These are phyloP conservation scores for Agapornis roseicollis DNA, from an alignment of 2,113 vertebrate genomes.

Conservation along the genomic window DNA sequence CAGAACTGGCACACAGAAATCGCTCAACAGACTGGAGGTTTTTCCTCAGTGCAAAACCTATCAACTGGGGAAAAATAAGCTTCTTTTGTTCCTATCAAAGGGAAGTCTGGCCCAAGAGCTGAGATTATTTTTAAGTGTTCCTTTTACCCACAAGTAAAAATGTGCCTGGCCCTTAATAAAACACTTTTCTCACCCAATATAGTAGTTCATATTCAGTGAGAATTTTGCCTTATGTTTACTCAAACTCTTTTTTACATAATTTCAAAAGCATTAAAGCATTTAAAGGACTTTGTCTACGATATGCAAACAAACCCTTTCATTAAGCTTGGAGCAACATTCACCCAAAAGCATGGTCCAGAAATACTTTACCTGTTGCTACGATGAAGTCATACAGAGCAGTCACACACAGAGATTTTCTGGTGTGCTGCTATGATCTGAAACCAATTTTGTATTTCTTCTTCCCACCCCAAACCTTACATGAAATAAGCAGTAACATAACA, in stretches of 20 bases:
- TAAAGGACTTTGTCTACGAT: neutral
- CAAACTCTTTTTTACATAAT: neutral
- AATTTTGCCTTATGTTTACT: slow-evolving; percentile 14
- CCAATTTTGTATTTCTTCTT: neutral
- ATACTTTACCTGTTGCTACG: neutral
- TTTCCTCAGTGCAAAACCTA: neutral
- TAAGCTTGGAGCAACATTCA: neutral
- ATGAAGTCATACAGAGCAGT: neutral
- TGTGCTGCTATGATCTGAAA: neutral
- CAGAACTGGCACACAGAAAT: neutral
- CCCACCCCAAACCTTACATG: neutral
- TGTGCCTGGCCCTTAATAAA: neutral
- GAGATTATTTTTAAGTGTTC: neutral
- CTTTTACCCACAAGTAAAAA: neutral
- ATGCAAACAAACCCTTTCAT: neutral
- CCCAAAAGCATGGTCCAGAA: neutral
- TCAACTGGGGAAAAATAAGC: neutral
- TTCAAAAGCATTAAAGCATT: neutral
- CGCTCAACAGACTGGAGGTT: neutral
- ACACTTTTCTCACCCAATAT: neutral
- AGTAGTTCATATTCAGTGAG: neutral
- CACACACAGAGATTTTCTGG: neutral
- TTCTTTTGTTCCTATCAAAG: slow-evolving; percentile 3
- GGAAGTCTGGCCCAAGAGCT: neutral
- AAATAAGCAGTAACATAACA: neutral